These are phyloP conservation scores for Drosophila pseudotalamancana DNA, from an alignment of 2,888 invertebrate genomes.

Conservation along the genomic window DNA sequence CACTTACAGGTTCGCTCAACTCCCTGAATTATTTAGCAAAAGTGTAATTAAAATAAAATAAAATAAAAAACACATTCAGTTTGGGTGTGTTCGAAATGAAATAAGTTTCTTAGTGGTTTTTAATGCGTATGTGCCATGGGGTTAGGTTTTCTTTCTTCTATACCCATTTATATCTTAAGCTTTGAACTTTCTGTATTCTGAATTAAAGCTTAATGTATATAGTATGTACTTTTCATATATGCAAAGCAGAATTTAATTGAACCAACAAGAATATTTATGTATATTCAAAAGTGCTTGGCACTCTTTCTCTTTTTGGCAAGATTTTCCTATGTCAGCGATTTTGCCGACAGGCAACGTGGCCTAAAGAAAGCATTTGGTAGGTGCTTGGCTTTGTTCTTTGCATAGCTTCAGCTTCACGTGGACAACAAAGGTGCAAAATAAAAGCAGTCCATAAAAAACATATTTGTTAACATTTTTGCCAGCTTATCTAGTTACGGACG, in stretches of 20 bases:
- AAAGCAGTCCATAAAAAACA: constrained; percentile 41
- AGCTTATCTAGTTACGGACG: constrained; percentile 41
- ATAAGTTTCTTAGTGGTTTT: constrained; percentile 33
- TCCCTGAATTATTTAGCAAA: constrained; percentile 47
- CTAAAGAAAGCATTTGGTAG: constrained; percentile 29
- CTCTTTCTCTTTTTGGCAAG: constrained; percentile 1
- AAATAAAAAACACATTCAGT: constrained; percentile 25
- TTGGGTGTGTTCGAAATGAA: constrained; percentile 38
- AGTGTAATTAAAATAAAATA: constrained; percentile 52
- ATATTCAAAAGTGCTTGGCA: constrained; percentile 18
- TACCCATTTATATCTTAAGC: not conserved
- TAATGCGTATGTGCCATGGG: not conserved
- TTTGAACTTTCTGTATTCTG: not conserved
- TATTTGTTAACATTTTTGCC: constrained; percentile 54
- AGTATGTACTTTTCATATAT: constrained; percentile 3
- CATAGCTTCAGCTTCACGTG: constrained; percentile 23
- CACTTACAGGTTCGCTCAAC: constrained; percentile 39
- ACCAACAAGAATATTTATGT: constrained; percentile 18
- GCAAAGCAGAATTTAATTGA: constrained; percentile 1
- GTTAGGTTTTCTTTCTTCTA: not conserved
- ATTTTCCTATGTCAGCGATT: constrained; percentile 42
- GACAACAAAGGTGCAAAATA: constrained; percentile 45
- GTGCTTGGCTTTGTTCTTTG: constrained; percentile 27
- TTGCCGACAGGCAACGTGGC: constrained; percentile 26
- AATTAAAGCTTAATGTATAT: not conserved